Percentiles rank a stretch among this genome's conserved stretches.
These are phyloP conservation scores for Zeugodacus cucurbitae DNA, from an alignment of 1,140 invertebrate genomes.

Conservation along the genomic window DNA sequence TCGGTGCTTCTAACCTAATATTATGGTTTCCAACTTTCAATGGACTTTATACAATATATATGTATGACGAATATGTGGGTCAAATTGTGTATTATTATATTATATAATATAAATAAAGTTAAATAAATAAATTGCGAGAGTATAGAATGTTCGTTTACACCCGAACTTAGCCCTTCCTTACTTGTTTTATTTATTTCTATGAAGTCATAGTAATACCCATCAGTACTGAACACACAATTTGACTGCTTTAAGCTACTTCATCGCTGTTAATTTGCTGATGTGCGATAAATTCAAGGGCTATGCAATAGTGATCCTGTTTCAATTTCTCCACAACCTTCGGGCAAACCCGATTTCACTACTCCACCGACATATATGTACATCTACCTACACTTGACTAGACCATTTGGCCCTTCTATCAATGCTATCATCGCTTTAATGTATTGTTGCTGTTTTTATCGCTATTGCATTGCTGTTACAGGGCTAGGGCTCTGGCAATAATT, in stretches of 20 bases:
- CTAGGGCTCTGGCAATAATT: neutral
- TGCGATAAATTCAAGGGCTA: conserved; percentile 14
- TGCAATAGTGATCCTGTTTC: neutral
- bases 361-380: neutral
- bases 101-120: too few relatives aligned
- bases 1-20: too few relatives aligned
- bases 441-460: neutral
- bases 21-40: too few relatives aligned
- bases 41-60: too few relatives aligned
- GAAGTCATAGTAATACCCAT: neutral
- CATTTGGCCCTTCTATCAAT: neutral
- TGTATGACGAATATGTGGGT: too few relatives aligned
- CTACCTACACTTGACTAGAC: neutral
- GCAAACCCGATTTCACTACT: neutral
- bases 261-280: neutral
- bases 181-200: conserved; percentile 4
- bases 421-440: neutral
- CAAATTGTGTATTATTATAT: too few relatives aligned
- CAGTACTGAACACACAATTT: neutral
- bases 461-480: neutral
- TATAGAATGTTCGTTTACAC: too few relatives aligned
- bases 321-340: conserved; percentile 2
- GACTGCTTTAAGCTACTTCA: neutral
- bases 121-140: too few relatives aligned
- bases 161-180: too few relatives aligned